Evolutionary conservation across 2,113 vertebrate species (phyloP), one percentile per base, ranked within the genome.

Genomic region (Telmatochromis bifrenatus): DNA sequence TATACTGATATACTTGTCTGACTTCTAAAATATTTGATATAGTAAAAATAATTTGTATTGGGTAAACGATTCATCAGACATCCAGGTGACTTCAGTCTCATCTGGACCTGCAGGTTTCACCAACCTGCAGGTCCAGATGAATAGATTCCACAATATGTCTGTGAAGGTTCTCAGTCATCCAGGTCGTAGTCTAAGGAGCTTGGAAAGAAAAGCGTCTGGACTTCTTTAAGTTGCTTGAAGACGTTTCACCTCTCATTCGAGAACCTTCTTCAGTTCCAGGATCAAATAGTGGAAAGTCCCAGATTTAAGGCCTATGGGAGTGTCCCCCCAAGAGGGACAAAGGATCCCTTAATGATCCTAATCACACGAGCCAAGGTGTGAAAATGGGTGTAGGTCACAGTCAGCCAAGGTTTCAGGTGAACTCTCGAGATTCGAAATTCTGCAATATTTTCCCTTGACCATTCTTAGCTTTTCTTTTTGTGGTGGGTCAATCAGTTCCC

Each of bases 31-130:
- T n/a, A 53, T 53, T 53, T 53, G 19, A n/a, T 53, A 1, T 23
- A 55, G 53, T 23, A 23, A 55, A 55, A 55, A 23, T 55, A 1
- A 55, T 13, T 55, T 55, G 21, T 55, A 23, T 55, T 23, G 21
- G 53, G 53, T 7, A 55, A 55, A 55, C 0, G 2, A 0, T 23
- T 55, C 2, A 0, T 28, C 54, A 56, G 3, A 8, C 54, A 14
- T 56, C 54, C 54, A 28, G 23, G 7, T 56, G 55, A 56, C 55
- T 15, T 56, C 55, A 56, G 55, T 5, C 23, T 56, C 23, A 55
- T 26, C 51, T 12, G 51, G 51, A 54, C 51, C n/a, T 54, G n/a
- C n/a, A 4, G 53, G 53, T 54, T 54, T 53, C 9, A 51, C 0
- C 17, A 2, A 55, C n/a, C n/a, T 4, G 53, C 11, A 23, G 21